Evolutionary conservation across 2,888 invertebrate species (phyloP), one percentile per base, ranked within the genome.

Genomic region (Eubasilissa splendida): DNA sequence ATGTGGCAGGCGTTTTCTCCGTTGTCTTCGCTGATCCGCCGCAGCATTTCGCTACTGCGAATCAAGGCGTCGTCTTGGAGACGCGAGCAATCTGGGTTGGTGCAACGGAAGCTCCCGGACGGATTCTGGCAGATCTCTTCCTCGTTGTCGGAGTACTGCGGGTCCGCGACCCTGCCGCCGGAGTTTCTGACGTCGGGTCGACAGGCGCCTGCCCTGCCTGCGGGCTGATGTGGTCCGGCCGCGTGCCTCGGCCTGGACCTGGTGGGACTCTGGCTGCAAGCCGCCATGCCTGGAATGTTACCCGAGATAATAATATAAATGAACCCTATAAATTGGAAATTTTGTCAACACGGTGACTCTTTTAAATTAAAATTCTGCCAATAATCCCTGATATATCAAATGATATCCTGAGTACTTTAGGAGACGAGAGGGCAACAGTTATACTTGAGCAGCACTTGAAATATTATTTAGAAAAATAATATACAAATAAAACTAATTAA

Each of bases 221-320:
- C 73, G 71, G 74, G 42, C 59, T 65, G 52, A 42, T 63, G 33
- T 53, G 60, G 59, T 14, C 50, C 31, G 78, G 56, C 74, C 7
- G 56, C 33, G 65, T 73, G 63, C 50, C 71, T 73, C 58, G 50
- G 71, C 33, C 73, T 79, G 31, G 56, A 8, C 12, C 79, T 60
- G 50, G 60, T 71, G 5, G 77, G 77, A 59, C 77, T 77, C 53
- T 77, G 77, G 22, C 77, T 77, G 60, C 77, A 77, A 3, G 77
- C 71, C 31, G 59, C 71, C 74, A 79, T 79, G 12, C 79, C 79
- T 79, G 42, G 0, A 63, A 70, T 58, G 66, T 10, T 12, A 71
- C 42, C 42, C 4, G 22, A 22, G 22, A 22, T 22, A 1, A 22
- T 22, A 22, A 22, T 22, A 22, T 22, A 22, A 22, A 22, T 22